phyloP scores from a whole-genome alignment of 2,113 vertebrate species.

The Poeciliopsis retropinna region DNA sequence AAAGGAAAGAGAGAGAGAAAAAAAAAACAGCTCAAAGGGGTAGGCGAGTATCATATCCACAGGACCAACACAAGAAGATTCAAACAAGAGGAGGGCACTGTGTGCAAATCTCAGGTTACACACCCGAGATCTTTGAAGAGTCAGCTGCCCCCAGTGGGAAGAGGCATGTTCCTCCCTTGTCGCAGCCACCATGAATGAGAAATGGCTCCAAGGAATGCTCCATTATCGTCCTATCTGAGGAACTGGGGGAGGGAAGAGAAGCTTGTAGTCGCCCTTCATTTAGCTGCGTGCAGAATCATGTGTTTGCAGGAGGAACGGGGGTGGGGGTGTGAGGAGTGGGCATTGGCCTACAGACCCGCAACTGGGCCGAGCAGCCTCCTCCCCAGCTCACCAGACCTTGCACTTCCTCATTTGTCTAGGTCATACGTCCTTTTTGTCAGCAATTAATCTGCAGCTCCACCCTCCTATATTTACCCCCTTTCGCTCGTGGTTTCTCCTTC shows the following conservation, averaged over 20 bases:
- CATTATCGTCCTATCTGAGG: constrained; percentile 73
- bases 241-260: constrained; percentile 61
- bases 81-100: constrained; percentile 45
- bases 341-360: constrained; percentile 67
- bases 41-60: constrained; percentile 54
- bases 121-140: constrained; percentile 50
- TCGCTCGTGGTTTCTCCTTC: constrained; percentile 70
- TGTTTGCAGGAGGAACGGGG: constrained; percentile 45
- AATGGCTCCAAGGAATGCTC: constrained; percentile 73
- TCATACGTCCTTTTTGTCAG: constrained; percentile 79
- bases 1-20: constrained; percentile 11
- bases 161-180: constrained; percentile 67
- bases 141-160: constrained; percentile 55
- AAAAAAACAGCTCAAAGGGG: constrained; percentile 19
- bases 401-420: constrained; percentile 76
- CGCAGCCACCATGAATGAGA: constrained; percentile 72
- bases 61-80: constrained; percentile 49
- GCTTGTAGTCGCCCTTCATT: constrained; percentile 53
- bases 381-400: constrained; percentile 65
- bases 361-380: constrained; percentile 57
- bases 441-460: constrained; percentile 74
- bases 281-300: constrained; percentile 60
- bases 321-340: neutral
- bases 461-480: constrained; percentile 69
- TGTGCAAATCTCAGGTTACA: constrained; percentile 69